Evolutionary conservation across 1,140 invertebrate species (phyloP), one percentile per base, ranked within the genome.

Genomic region (Scylla paramamosain): DNA sequence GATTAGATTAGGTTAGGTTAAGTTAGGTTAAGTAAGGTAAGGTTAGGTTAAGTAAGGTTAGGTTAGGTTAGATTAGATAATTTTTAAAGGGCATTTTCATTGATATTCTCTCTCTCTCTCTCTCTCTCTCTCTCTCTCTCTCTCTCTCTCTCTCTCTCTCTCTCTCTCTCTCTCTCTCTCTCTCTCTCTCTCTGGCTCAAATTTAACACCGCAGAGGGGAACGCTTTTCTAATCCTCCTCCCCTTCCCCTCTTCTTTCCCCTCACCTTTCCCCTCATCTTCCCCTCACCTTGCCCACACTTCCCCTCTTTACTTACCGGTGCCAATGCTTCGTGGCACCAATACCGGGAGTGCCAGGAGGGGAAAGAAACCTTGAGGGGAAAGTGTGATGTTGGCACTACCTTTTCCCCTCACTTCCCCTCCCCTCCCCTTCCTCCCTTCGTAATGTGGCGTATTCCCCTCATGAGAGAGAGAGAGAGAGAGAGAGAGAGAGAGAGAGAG

Each of bases 341-440:
- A 59, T 59, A 59, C 52, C 52, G 10, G 31, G 52, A 92, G 91
- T 67, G 91, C 48, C 46, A 92, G 31, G 67, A 48, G 67, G 91
- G 59, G 90, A 59, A 48, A 91, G 90, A 31, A 48, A 67, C 29
- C 4, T 14, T 28, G 87, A 46, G 87, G 48, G 87, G 20, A 52
- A n/a, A 52, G 28, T 46, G 10, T 12, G 48, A 32, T 39, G 67
- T 77, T 77, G 67, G 52, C 67, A 25, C 67, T 77, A n/a, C n/a
- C 67, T n/a, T n/a, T n/a, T 77, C 67, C 67, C 67, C 67, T 77
- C 8, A n/a, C 67, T n/a, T 77, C 67, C 67, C 67, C 67, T 77
- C 67, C 8, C 67, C 25, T 59, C 52, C 2, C 52, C 52, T 77
- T 77, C 25, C 3, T 20, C 67, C 67, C n/a, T 3, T 77, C 6